A percentile compares a stretch with the other conserved stretches of the same genome.
phyloP scores from a whole-genome alignment of 2,797 vertebrate species.

The Meda fulgida region DNA sequence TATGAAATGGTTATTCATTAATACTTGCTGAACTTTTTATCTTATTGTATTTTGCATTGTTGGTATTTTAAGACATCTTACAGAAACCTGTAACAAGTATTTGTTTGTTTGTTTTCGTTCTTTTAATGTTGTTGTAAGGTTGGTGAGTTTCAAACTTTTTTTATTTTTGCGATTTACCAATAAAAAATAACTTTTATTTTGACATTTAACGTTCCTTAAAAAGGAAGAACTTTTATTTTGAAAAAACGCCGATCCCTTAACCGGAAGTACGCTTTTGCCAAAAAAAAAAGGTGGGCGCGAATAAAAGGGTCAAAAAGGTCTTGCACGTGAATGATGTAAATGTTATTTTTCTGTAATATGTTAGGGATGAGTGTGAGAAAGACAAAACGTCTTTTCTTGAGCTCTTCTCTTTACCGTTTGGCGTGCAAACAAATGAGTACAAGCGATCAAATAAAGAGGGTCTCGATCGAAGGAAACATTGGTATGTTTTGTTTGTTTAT shows the following conservation, averaged over 20 bases:
- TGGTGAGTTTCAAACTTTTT: background rate
- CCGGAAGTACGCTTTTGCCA: background rate
- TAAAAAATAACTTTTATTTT: background rate
- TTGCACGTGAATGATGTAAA: background rate
- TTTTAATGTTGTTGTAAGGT: slow-evolving; percentile 15
- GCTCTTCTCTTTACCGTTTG: slow-evolving; percentile 36
- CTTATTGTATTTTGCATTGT: background rate
- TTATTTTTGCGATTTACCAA: background rate
- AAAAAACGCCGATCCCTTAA: background rate
- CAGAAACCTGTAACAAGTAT: slow-evolving; percentile 19
- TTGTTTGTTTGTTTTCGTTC: background rate
- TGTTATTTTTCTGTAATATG: background rate
- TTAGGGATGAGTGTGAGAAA: background rate
- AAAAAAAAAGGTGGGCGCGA: too few relatives aligned
- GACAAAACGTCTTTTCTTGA: slow-evolving; percentile 3
- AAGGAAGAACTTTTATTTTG: slow-evolving; percentile 30
- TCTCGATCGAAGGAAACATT: slow-evolving; percentile 83
- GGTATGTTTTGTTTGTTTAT: slow-evolving; percentile 63
- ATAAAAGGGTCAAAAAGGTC: background rate
- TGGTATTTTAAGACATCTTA: background rate
- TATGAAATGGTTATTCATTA: background rate
- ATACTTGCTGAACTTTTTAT: background rate
- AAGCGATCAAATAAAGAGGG: slow-evolving; percentile 68
- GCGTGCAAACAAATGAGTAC: background rate
- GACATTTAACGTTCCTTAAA: background rate